A percentile compares a stretch with the other conserved stretches of the same genome.
phyloP scores from a whole-genome alignment of 2,113 vertebrate species.

The Lycocorax pyrrhopterus region DNA sequence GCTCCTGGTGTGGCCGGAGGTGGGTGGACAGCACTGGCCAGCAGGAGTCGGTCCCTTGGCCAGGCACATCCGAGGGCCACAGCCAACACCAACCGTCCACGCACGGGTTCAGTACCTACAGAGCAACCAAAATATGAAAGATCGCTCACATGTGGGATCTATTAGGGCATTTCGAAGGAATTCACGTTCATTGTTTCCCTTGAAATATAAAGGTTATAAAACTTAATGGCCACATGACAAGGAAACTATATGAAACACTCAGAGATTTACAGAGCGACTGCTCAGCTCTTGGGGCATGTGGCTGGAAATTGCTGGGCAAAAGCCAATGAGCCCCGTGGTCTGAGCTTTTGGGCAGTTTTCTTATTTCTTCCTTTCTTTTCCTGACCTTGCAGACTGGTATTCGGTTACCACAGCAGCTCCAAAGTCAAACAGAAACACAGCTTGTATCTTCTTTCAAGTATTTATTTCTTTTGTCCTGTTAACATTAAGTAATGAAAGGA shows the following conservation, averaged over 20 bases:
- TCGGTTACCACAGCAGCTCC: conserved; percentile 54
- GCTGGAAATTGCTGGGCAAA: conserved; percentile 14
- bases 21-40: background rate
- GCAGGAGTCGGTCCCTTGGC: background rate
- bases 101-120: background rate
- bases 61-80: background rate
- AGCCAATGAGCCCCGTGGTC: background rate
- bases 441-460: conserved; percentile 48
- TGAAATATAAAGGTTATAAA: conserved; percentile 30
- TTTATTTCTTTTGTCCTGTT: conserved; percentile 66
- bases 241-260: conserved; percentile 66
- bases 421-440: conserved; percentile 56
- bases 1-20: background rate
- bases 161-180: background rate
- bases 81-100: background rate
- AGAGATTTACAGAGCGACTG: conserved; percentile 56
- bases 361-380: background rate
- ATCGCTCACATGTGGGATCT: background rate
- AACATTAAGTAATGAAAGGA: conserved; percentile 65
- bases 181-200: background rate
- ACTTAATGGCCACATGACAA: conserved; percentile 15
- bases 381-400: conserved; percentile 39
- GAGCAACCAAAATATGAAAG: background rate
- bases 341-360: background rate
- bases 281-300: background rate